Evolutionary conservation across 2,113 vertebrate genomes (phyloP).

Genomic region (Lathamus discolor): DNA sequence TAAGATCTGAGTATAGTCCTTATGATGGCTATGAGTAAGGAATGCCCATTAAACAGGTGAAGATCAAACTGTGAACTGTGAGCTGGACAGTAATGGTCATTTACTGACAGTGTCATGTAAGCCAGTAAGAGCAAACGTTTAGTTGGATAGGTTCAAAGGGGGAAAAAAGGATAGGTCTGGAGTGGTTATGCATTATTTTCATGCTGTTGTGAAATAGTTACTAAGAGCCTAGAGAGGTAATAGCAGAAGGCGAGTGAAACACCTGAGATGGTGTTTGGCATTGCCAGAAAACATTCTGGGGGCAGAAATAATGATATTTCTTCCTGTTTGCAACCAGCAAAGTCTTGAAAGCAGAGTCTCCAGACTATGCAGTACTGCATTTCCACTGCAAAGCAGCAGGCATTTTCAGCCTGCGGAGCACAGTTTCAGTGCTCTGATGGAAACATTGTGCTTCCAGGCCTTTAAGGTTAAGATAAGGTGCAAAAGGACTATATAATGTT

Average conservation of each 20-base stretch:
- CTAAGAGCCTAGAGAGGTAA: not conserved
- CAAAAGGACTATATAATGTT: not conserved
- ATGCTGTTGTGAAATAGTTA: not conserved
- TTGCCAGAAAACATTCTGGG: not conserved
- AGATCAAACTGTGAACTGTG: not conserved
- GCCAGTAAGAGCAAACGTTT: not conserved
- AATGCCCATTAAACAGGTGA: not conserved
- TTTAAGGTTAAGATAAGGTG: not conserved
- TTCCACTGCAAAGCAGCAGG: not conserved
- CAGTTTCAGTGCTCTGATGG: not conserved
- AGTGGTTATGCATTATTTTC: not conserved
- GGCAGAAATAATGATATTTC: not conserved
- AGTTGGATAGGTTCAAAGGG: not conserved
- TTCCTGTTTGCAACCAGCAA: not conserved
- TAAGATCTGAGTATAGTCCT: not conserved
- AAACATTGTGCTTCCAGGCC: not conserved
- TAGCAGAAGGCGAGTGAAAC: not conserved
- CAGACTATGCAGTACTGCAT: not conserved
- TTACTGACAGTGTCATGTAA: not conserved
- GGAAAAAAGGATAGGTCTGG: not conserved
- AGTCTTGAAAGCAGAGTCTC: not conserved
- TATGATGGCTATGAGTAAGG: not conserved
- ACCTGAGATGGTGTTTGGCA: not conserved
- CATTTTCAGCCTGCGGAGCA: not conserved
- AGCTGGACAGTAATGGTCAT: not conserved